Conservation (phyloP, 1,140 invertebrate species). For the Micrasema minimum region DNA sequence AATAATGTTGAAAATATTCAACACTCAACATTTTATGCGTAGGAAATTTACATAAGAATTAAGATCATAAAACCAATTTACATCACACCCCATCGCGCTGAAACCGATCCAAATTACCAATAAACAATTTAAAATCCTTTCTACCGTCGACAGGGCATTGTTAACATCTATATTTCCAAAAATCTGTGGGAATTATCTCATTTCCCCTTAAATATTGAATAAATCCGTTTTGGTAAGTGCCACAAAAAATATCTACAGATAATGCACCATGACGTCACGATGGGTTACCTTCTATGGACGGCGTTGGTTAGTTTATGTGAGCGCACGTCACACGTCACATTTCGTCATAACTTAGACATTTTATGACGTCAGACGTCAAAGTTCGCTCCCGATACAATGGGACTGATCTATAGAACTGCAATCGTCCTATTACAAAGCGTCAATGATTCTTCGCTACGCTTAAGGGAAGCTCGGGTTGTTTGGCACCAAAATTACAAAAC, state of each 20-base stretch:
- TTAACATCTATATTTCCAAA: slow-evolving; percentile 29
- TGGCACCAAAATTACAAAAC: too few relatives aligned
- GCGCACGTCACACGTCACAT: slow-evolving; percentile 25
- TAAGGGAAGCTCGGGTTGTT: slow-evolving; percentile 1
- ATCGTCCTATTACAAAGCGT: slow-evolving; percentile 26
- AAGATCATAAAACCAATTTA: slow-evolving; percentile 31
- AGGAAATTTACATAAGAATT: slow-evolving; percentile 16
- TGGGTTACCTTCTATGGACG: slow-evolving; percentile 25
- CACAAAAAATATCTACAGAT: slow-evolving; percentile 18
- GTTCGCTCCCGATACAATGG: slow-evolving; percentile 34
- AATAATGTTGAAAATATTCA: too few relatives aligned
- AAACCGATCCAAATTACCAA: slow-evolving; percentile 11
- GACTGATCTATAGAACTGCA: neutral
- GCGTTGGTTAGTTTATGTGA: slow-evolving; percentile 2
- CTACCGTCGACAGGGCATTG: neutral
- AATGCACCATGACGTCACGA: slow-evolving; percentile 14
- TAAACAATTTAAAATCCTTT: slow-evolving; percentile 25
- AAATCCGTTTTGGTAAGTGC: neutral
- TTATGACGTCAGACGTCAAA: slow-evolving; percentile 35
- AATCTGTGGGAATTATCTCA: slow-evolving; percentile 3
- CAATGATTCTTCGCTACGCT: neutral
- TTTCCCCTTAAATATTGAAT: neutral
- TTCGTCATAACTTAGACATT: slow-evolving; percentile 40
- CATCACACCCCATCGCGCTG: slow-evolving; percentile 19
- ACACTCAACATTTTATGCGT: neutral